Percentiles rank a stretch among this genome's conserved stretches.
These are phyloP conservation scores for Plestiodon gilberti DNA, from an alignment of 2,113 vertebrate genomes.

Conservation along the genomic window DNA sequence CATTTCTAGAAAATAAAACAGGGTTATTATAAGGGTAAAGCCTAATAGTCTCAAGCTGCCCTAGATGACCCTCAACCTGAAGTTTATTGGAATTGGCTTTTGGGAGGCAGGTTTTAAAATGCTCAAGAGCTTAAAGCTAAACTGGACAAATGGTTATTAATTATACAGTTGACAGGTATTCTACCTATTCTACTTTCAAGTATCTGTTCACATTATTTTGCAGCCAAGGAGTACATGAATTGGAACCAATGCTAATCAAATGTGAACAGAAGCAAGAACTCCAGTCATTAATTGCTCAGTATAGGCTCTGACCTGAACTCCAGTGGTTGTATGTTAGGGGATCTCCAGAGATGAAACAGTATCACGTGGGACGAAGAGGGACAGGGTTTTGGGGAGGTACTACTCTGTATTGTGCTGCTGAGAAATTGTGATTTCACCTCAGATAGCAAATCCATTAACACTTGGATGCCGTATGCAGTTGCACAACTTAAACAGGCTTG, in stretches of 20 bases:
- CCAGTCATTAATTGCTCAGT: background rate
- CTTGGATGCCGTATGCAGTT: no score
- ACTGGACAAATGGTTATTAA: background rate
- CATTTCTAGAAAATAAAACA: constrained; percentile 3
- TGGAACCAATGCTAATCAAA: background rate
- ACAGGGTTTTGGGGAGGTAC: no score
- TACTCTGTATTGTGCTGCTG: no score
- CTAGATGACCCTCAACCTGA: background rate
- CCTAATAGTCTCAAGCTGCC: background rate
- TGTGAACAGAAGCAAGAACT: background rate
- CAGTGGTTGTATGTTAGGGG: background rate
- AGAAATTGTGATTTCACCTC: no score
- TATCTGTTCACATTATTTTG: background rate
- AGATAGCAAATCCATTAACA: no score
- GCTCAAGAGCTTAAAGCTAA: background rate
- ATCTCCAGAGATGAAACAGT: background rate
- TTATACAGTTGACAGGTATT: background rate
- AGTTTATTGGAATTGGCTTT: background rate
- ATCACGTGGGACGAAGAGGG: no score
- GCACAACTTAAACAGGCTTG: no score
- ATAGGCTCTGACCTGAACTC: background rate
- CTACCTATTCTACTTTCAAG: background rate
- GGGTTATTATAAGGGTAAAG: background rate
- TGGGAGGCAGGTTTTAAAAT: background rate
- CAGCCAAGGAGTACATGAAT: background rate